Evolutionary conservation across 1,140 invertebrate species (phyloP).

Genomic region (Pomacea maculata): DNA sequence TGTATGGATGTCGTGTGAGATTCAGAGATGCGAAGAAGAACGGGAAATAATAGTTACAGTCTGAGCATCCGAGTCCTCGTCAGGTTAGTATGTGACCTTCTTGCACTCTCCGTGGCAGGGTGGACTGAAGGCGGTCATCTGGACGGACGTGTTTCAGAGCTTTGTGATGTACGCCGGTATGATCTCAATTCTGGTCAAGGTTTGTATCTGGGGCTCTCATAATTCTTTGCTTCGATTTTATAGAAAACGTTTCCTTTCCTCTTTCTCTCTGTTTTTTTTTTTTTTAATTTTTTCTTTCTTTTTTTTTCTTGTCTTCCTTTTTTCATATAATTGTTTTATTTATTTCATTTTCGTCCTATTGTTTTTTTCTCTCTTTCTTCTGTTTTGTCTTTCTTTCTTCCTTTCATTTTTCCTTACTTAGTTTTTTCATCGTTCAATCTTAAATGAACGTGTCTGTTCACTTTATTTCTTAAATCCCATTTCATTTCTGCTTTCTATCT

Average conservation of each 20-base stretch:
- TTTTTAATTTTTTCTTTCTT: background rate
- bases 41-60: too few relatives aligned
- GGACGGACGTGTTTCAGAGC: conserved; percentile 89
- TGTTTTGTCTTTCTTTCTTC: background rate
- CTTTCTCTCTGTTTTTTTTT: conserved; percentile 2
- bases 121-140: conserved; percentile 92
- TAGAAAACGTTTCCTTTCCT: background rate
- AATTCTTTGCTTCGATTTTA: background rate
- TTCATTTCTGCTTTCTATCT: background rate
- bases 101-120: conserved; percentile 69
- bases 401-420: background rate
- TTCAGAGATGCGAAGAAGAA: too few relatives aligned
- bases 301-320: background rate
- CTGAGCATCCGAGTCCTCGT: too few relatives aligned
- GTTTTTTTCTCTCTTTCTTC: too few relatives aligned
- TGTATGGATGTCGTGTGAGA: too few relatives aligned
- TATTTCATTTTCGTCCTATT: too few relatives aligned
- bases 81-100: background rate
- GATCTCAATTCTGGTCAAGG: conserved; percentile 74
- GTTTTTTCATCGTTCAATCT: background rate
- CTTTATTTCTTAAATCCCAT: background rate
- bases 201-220: background rate
- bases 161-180: conserved; percentile 86
- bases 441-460: background rate
- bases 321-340: background rate